phyloP scores from a whole-genome alignment of 2,113 vertebrate genomes.

The Festucalex cinctus region DNA sequence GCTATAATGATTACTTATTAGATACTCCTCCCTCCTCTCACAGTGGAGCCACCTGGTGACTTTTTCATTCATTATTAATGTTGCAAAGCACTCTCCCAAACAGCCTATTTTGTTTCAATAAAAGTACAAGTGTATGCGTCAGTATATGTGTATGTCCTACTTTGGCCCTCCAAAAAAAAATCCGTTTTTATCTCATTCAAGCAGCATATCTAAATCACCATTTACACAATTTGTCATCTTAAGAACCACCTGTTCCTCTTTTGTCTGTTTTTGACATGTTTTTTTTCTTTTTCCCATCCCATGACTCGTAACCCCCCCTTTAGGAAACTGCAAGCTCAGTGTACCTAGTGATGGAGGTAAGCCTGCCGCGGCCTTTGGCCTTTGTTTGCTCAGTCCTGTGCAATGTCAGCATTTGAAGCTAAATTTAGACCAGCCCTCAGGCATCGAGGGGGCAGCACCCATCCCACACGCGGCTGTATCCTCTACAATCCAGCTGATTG shows the following conservation, averaged over 20 bases:
- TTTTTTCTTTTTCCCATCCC: constrained; percentile 45
- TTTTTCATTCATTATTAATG: constrained; percentile 4
- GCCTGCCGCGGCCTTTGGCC: constrained; percentile 41
- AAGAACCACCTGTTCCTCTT: constrained; percentile 24
- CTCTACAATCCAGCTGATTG: not conserved
- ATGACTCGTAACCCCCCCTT: constrained; percentile 29
- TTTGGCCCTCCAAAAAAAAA: not conserved
- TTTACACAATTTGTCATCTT: not conserved
- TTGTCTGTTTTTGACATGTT: constrained; percentile 40
- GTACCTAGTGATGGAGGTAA: constrained; percentile 99
- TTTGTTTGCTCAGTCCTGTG: constrained; percentile 41
- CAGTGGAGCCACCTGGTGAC: not conserved
- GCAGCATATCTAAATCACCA: not conserved
- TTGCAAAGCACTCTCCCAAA: not conserved
- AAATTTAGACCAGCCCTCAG: constrained; percentile 46
- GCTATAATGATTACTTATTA: not conserved
- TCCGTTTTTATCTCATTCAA: not conserved
- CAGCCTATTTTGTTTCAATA: not conserved
- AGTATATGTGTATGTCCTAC: not conserved
- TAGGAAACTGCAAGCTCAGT: constrained; percentile 95
- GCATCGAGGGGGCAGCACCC: constrained; percentile 8
- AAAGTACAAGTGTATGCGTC: not conserved
- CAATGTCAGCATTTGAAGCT: constrained; percentile 39
- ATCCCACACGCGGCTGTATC: not conserved
- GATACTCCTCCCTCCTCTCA: not conserved